A percentile compares a stretch with the other conserved stretches of the same genome.
phyloP scores from a whole-genome alignment of 2,797 vertebrate genomes.

The Anguilla marmorata region DNA sequence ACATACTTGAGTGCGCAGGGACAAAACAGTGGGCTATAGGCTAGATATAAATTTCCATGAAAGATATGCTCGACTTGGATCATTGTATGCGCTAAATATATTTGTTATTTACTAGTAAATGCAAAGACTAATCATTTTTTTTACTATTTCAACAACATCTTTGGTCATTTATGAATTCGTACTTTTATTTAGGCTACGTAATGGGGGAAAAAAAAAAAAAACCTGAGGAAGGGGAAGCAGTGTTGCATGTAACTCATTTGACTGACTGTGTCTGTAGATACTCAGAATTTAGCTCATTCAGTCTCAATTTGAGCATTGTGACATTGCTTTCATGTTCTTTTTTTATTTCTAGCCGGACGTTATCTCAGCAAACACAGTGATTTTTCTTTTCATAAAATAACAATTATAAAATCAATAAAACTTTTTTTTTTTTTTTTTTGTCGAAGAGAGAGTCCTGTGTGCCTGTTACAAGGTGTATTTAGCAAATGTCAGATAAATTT shows the following conservation, averaged over 20 bases:
- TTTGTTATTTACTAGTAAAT: not conserved
- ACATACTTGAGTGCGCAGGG: no score
- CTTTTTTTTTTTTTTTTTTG: constrained; percentile 80
- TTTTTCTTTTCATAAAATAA: no score
- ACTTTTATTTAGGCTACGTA: not conserved
- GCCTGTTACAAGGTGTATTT: constrained; percentile 77
- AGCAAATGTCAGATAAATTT: constrained; percentile 85
- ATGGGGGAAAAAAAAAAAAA: not conserved
- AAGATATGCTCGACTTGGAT: not conserved
- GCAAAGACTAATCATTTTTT: not conserved
- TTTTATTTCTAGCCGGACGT: constrained; percentile 54
- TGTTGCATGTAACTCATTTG: no score
- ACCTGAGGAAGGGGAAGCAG: not conserved
- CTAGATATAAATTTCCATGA: not conserved
- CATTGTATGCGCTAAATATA: not conserved
- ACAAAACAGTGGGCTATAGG: not conserved
- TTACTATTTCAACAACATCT: not conserved
- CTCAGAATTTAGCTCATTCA: no score
- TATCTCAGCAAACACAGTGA: constrained; percentile 49
- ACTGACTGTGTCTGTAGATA: no score
- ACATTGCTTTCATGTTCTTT: no score
- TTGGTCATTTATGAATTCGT: not conserved
- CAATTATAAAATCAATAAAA: constrained; percentile 83
- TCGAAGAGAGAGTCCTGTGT: constrained; percentile 73
- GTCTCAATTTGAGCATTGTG: no score